Percentiles rank a stretch among this genome's conserved stretches.
Conservation (phyloP, 2,113 vertebrate genomes). For the Burhinus bistriatus region DNA sequence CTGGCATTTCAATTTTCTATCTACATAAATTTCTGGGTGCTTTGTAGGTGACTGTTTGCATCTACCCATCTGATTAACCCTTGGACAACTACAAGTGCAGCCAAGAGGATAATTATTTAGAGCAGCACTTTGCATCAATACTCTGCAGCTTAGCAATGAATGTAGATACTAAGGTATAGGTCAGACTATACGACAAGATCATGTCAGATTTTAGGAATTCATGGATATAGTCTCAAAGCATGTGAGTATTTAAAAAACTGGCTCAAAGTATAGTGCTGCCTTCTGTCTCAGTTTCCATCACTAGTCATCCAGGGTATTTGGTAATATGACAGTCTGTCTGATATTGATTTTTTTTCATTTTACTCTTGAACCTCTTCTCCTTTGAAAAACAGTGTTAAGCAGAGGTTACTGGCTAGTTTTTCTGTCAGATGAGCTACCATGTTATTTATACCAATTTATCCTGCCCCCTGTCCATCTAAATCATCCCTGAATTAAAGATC, state of each 20-base stretch:
- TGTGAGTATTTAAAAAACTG: not conserved
- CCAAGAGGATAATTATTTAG: not conserved
- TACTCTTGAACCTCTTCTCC: not conserved
- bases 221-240: not conserved
- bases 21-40: not conserved
- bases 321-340: not conserved
- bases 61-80: not conserved
- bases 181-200: not conserved
- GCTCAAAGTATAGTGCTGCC: not conserved
- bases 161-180: not conserved
- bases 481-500: not conserved
- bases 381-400: not conserved
- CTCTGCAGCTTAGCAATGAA: not conserved
- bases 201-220: not conserved
- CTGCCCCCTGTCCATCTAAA: not conserved
- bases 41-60: not conserved
- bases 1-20: not conserved
- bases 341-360: not conserved
- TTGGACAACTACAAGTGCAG: not conserved
- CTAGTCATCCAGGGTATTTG: not conserved
- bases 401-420: not conserved
- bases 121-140: not conserved
- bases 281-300: not conserved
- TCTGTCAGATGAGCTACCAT: not conserved
- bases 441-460: constrained; percentile 2